Base-by-base conservation (phyloP, 2,113 vertebrate genomes). In the Lipotes vexillifer region DNA sequence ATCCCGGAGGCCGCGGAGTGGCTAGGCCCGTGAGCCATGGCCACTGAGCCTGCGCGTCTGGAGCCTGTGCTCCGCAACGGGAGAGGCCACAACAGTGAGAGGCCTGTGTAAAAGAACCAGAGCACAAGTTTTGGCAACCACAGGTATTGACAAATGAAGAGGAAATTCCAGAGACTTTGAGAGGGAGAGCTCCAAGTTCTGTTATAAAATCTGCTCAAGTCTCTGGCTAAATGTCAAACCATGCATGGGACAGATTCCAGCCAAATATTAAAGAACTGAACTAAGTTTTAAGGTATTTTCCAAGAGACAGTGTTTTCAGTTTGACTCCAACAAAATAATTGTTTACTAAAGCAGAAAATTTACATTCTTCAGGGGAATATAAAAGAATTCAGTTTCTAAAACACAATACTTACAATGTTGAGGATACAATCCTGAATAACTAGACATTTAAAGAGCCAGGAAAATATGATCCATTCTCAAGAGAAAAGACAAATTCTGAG, bases 381-480 rank as follows among this genome's bases (percentile, higher is more conserved):
- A 33, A 88, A 93, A 80, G 2, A 93, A 44, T 80, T 88, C n/a
- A 33, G 0, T 38, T 9, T 63, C 57, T 71, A 91, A 92, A 90
- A 84, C 18, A 57, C 38, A 86, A 27, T 52, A 86, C 21, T 88
- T 20, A 33, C 33, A 46, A 31, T 77, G 20, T 89, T 27, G 74
- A 85, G 17, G 46, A 78, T 59, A 68, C 38, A 46, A 36, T 61
- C 25, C 8, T 27, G 82, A 95, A 88, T 74, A 78, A 94, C 8
- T 92, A 82, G 44, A 78, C 36, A 65, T 89, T 85, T 29, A 83
- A 86, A 92, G n/a, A 93, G 52, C 8, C 20, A 55, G 66, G 82
- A 92, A 93, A 80, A 59, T 44, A 84, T 55, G n/a, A 74, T 13
- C 13, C 8, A 31, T 85, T 94, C 86, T 92, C 27, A 92, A 85